phyloP scores from a whole-genome alignment of 2,888 invertebrate genomes.

The Enchytraeus crypticus region DNA sequence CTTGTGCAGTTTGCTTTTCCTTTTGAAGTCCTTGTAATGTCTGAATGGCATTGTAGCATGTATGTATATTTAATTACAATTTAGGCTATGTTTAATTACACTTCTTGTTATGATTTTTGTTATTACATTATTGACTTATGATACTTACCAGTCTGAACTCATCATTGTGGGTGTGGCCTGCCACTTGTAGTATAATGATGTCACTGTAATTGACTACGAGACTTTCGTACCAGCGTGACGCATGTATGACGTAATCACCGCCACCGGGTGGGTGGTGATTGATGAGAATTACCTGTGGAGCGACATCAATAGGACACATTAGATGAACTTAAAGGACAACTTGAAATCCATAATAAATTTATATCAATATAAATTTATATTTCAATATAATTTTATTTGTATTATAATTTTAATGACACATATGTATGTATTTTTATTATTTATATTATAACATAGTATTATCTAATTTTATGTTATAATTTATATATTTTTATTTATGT shows the following conservation, averaged over 20 bases:
- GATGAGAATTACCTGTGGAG: constrained; percentile 18
- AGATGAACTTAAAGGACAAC: not conserved
- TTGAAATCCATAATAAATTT: not conserved
- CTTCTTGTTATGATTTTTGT: no score
- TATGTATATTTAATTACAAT: no score
- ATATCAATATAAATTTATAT: not conserved
- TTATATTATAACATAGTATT: no score
- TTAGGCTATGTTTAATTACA: no score
- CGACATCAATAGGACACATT: not conserved
- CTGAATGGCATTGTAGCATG: no score
- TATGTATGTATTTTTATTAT: not conserved
- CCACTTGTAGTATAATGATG: constrained; percentile 19
- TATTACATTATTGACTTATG: no score
- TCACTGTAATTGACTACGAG: constrained; percentile 15
- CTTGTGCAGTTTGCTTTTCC: no score
- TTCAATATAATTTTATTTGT: not conserved
- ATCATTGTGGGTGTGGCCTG: constrained; percentile 25
- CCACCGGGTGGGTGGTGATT: constrained; percentile 19
- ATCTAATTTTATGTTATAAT: no score
- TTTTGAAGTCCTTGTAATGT: no score
- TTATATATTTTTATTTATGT: no score
- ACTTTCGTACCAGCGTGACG: constrained; percentile 3
- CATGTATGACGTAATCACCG: constrained; percentile 9
- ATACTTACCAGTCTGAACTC: constrained; percentile 22
- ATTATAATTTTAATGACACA: not conserved